These are phyloP conservation scores for Propsilocerus akamusi DNA, from an alignment of 1,140 invertebrate genomes.

Conservation along the genomic window DNA sequence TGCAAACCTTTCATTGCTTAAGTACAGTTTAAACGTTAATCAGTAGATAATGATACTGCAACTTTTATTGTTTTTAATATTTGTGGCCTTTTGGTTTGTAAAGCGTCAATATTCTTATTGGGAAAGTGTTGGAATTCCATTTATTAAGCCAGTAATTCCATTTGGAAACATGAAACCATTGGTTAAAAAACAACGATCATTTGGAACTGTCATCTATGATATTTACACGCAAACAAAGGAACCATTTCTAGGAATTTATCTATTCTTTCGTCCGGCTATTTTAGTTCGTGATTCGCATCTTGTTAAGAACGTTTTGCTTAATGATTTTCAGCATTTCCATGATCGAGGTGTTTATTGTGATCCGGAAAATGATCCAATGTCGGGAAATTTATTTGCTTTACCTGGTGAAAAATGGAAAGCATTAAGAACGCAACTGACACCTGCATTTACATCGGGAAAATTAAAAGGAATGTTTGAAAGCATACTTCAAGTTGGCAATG, in stretches of 20 bases:
- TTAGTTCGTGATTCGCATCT: conserved; percentile 26
- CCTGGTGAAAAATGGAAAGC: conserved; percentile 28
- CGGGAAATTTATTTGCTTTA: conserved; percentile 9
- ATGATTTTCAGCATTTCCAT: conserved; percentile 24
- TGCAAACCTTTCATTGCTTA: no score
- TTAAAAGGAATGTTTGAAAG: conserved; percentile 32
- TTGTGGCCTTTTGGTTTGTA: no score
- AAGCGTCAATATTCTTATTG: conserved; percentile 13
- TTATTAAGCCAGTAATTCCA: conserved; percentile 13
- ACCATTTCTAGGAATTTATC: conserved; percentile 17
- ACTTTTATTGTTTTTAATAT: no score
- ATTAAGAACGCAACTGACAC: conserved; percentile 29
- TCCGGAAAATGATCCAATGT: conserved; percentile 18
- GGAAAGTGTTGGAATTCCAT: conserved; percentile 13
- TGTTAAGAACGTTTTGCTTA: conserved; percentile 23
- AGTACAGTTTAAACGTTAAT: no score
- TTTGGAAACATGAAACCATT: conserved; percentile 13
- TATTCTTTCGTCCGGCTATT: conserved; percentile 17
- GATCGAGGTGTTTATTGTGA: conserved; percentile 22
- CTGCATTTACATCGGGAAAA: conserved; percentile 35
- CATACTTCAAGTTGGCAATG: conserved; percentile 23
- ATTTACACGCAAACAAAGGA: conserved; percentile 11
- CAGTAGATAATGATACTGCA: no score
- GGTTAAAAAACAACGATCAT: conserved; percentile 9
- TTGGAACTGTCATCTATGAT: conserved; percentile 14